Evolutionary conservation across 2,797 vertebrate species (phyloP), one percentile per base, ranked within the genome.

Genomic region (Catostomus latipinnis): DNA sequence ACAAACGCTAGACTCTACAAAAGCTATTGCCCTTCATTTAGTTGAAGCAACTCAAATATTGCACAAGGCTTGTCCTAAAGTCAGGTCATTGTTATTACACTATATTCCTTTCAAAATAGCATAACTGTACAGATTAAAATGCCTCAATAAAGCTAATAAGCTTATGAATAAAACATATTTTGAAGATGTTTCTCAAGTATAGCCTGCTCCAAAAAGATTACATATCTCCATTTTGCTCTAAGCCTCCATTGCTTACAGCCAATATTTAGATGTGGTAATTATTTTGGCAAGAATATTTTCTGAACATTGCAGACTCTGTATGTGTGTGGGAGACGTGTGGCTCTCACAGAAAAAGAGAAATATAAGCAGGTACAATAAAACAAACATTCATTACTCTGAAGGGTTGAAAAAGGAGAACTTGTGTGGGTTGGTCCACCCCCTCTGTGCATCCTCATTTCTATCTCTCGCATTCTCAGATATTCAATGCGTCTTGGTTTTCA

Each of bases 381-480:
- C 43, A 85, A 81, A 76, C 85, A 90, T 84, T 88, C 85, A 71
- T 82, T 84, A 83, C 82, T 89, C 69, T 50, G 81, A 85, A 84
- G 85, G 83, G 81, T 86, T 88, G 84, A 91, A 74, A 85, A 81
- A 88, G 78, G 71, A 84, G 67, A 57, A 43, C 76, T 87, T 82
- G 82, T 81, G 90, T 91, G 87, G 91, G 92, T 85, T 86, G 86
- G 88, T 78, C 88, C 87, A 85, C 88, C 89, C 87, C 88, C 90
- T 84, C 78, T 76, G 82, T 22, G 49, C 43, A 71, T 65, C 74
- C 82, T 86, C 82, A 49, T 80, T 84, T 86, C 71, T 80, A 11
- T 65, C 73, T 63, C 52, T 58, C 22, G 14, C 81, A 81, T 87
- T 79, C 62, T 70, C 74, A 68, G 69, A 75, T 73, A 75, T 43